Conservation (phyloP, 2,113 vertebrate species). For the Xenopus borealis region DNA sequence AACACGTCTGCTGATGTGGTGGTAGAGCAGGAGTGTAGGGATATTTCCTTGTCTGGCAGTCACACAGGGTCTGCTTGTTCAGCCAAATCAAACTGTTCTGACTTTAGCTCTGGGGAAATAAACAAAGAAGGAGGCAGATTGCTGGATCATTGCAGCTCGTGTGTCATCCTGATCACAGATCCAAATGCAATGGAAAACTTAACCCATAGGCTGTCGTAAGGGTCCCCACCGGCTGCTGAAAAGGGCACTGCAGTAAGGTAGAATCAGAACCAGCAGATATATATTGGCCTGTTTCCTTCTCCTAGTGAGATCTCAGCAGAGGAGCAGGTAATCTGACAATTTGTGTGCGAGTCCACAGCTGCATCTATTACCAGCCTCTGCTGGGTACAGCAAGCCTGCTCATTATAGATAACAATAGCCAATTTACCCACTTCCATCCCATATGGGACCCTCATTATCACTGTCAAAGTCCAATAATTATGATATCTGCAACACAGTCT, state of each 20-base stretch:
- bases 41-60: constrained; percentile 33
- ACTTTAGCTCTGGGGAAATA: constrained; percentile 40
- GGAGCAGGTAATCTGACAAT: constrained; percentile 4
- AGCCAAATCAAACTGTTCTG: constrained; percentile 44
- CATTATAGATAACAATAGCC: constrained; percentile 16
- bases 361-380: constrained; percentile 9
- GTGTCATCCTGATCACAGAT: constrained; percentile 32
- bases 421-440: constrained; percentile 13
- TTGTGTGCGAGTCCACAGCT: constrained; percentile 7
- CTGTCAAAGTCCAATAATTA: constrained; percentile 26
- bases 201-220: constrained; percentile 16
- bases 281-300: not conserved
- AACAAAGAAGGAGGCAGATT: constrained; percentile 43
- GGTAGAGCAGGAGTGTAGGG: constrained; percentile 8
- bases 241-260: not conserved
- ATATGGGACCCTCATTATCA: constrained; percentile 5
- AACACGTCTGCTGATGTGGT: constrained; percentile 16
- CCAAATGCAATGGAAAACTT: constrained; percentile 24
- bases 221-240: not conserved
- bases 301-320: constrained; percentile 2
- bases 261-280: not conserved
- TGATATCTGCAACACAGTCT: not conserved
- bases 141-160: constrained; percentile 32
- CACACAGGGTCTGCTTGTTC: constrained; percentile 31
- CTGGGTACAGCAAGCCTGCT: constrained; percentile 12